Percentiles rank a stretch among this genome's conserved stretches.
These are phyloP conservation scores for Ciona savignyi DNA, from an alignment of 23 tunicate genomes.

Conservation along the genomic window DNA sequence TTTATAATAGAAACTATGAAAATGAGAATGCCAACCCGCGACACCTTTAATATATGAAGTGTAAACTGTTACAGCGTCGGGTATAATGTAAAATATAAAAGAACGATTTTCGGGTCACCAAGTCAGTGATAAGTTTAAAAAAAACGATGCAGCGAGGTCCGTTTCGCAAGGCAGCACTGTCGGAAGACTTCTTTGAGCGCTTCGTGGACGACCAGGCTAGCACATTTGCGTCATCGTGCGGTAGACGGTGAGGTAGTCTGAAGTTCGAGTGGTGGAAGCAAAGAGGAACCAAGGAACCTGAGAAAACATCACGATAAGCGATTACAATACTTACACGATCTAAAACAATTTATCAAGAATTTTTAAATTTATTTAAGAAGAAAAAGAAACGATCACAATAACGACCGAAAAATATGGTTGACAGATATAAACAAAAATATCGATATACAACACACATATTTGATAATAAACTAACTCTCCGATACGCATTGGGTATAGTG, in stretches of 20 bases:
- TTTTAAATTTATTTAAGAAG: too few relatives aligned
- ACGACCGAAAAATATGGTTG: too few relatives aligned
- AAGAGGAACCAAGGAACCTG: neutral
- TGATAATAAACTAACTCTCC: too few relatives aligned
- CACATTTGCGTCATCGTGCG: neutral
- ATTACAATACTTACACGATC: too few relatives aligned
- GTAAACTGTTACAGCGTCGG: neutral
- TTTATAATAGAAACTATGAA: neutral
- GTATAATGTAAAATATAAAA: neutral
- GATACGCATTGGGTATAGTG: too few relatives aligned
- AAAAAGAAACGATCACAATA: too few relatives aligned
- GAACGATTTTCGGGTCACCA: neutral
- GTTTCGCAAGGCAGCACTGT: neutral
- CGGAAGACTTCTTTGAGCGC: neutral
- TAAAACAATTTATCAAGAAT: too few relatives aligned
- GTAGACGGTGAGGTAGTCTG: neutral
- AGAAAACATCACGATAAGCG: too few relatives aligned
- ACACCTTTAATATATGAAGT: neutral
- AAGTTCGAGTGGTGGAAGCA: neutral
- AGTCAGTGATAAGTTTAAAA: neutral
- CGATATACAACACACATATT: too few relatives aligned
- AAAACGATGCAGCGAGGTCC: neutral
- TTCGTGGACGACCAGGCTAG: neutral
- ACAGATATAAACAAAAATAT: too few relatives aligned
- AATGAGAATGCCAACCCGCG: neutral